Evolutionary conservation across 2,113 vertebrate species (phyloP).

Genomic region (Gymnogyps californianus): DNA sequence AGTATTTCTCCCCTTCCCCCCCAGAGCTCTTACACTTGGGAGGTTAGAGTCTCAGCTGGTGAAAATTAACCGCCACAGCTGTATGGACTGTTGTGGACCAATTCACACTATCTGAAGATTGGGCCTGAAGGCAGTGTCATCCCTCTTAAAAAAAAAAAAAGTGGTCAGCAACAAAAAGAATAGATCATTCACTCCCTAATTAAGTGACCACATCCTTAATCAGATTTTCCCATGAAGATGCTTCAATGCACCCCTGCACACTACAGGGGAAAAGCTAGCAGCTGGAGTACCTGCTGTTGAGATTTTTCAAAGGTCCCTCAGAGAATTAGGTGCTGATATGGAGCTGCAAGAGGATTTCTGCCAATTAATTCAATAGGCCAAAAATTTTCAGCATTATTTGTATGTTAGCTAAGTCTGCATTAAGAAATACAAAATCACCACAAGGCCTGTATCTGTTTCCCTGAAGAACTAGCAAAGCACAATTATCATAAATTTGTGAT

Average conservation of each 20-base stretch:
- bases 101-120: neutral
- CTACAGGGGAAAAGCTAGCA: neutral
- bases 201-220: neutral
- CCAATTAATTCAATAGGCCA: neutral
- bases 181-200: neutral
- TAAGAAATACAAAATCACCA: neutral
- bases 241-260: neutral
- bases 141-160: neutral
- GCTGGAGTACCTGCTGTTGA: neutral
- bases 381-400: neutral
- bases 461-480: neutral
- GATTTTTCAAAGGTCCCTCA: neutral
- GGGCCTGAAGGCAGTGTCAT: neutral
- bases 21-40: neutral
- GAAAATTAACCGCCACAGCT: neutral
- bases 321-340: neutral
- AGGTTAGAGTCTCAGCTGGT: neutral
- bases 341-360: neutral
- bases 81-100: neutral
- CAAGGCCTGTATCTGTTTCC: neutral
- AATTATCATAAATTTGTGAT: neutral
- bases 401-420: neutral
- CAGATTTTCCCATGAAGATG: neutral
- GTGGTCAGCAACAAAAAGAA: neutral
- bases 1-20: fast-evolving